phyloP scores from a whole-genome alignment of 2,888 invertebrate species.

The Leistus spinibarbis region DNA sequence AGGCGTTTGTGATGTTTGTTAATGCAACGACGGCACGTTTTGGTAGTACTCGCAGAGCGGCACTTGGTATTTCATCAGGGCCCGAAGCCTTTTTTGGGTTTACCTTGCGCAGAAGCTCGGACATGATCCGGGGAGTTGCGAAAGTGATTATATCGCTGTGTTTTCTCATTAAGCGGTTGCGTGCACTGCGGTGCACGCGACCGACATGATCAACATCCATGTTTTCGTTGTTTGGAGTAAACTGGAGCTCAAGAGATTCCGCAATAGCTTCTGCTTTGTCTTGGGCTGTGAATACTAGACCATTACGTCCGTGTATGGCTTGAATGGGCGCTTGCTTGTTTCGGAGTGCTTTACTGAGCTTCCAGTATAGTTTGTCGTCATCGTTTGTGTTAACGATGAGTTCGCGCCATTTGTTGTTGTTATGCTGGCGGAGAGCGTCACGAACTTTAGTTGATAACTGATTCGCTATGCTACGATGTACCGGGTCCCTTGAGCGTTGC shows the following conservation, averaged over 20 bases:
- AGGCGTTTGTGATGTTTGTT: slow-evolving; percentile 24
- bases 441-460: too few species aligned
- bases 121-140: slow-evolving; percentile 1
- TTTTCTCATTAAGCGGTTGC: background rate
- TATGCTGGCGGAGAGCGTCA: too few species aligned
- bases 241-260: slow-evolving; percentile 20
- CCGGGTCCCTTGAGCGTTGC: too few species aligned
- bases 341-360: background rate
- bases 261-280: slow-evolving; percentile 27
- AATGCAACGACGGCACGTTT: background rate
- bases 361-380: background rate
- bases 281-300: slow-evolving; percentile 14
- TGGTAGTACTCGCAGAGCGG: background rate
- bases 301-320: slow-evolving; percentile 12
- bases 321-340: too few species aligned
- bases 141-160: background rate
- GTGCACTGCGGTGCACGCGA: background rate
- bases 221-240: slow-evolving; percentile 14
- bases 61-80: background rate
- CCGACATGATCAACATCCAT: slow-evolving; percentile 14
- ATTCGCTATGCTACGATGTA: too few species aligned
- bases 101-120: background rate
- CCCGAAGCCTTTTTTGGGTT: background rate
- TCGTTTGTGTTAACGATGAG: background rate
- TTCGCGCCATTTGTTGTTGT: too few species aligned